Evolutionary conservation across 2,888 invertebrate genomes (phyloP), one percentile per base, ranked within the genome.

Genomic region (Euplagia quadripunctaria): DNA sequence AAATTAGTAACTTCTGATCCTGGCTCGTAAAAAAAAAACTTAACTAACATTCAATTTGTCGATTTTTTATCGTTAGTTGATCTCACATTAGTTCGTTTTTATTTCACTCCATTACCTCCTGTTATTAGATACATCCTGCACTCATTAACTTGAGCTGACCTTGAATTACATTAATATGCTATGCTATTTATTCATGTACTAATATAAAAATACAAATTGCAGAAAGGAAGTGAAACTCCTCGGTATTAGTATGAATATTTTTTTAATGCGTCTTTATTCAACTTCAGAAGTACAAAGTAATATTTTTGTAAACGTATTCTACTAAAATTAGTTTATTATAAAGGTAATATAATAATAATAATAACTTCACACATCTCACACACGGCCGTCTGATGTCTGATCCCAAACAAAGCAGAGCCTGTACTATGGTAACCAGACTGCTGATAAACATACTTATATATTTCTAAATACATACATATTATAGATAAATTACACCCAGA

Each of bases 51-150:
- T 65, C 55, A 46, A 66, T 70, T 70, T 51, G 51, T 64, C n/a
- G 31, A 64, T 49, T 20, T 31, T 20, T 65, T 65, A 65, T 65
- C 55, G 42, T 64, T n/a, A n/a, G 31, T 71, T 64, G 31, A 70
- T 12, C 43, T 58, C 31, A 20, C 43, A 65, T 65, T 52, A 71
- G 2, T 41, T 43, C 17, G 41, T 64, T 71, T 71, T 65, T 71
- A 55, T 55, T n/a, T 42, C 42, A 14, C 55, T n/a, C 42, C 41
- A 52, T 55, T 68, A 42, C 2, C n/a, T 71, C 20, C 16, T n/a
- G 14, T 70, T 64, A 43, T 64, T 43, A 20, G 31, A 20, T 64
- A 70, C 52, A 64, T 52, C 64, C 61, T 49, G 70, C 64, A 55
- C 31, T 61, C 16, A 63, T 31, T 31, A 31, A 68, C n/a, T n/a